Conservation (phyloP, 2,113 vertebrate species). For the Scortum barcoo region DNA sequence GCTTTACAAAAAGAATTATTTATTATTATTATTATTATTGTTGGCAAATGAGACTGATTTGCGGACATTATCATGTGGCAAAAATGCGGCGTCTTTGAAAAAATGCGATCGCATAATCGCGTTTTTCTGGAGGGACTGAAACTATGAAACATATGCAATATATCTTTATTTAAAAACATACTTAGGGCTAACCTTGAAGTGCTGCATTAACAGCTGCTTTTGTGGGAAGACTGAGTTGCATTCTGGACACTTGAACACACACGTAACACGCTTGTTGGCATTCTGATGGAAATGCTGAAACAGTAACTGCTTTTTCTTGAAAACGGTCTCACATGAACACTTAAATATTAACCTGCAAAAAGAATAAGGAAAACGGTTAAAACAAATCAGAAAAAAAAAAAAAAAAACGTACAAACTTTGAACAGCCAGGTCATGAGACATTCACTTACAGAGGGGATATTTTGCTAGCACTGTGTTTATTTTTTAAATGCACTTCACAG, state of each 20-base stretch:
- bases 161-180: not conserved
- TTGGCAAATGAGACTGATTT: too few species aligned
- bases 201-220: constrained; percentile 93
- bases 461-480: constrained; percentile 86
- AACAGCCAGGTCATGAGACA: not conserved
- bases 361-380: not conserved
- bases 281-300: constrained; percentile 95
- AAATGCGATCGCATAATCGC: too few species aligned
- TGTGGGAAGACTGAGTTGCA: constrained; percentile 93
- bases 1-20: too few species aligned
- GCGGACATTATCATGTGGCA: too few species aligned
- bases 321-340: constrained; percentile 94
- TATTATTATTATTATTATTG: too few species aligned
- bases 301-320: constrained; percentile 94
- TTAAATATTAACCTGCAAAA: constrained; percentile 92
- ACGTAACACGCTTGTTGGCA: constrained; percentile 86
- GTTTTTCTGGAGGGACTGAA: too few species aligned
- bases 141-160: not conserved
- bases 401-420: not conserved
- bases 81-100: too few species aligned
- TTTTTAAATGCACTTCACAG: constrained; percentile 88
- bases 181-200: constrained; percentile 91
- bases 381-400: not conserved
- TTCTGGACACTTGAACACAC: constrained; percentile 95
- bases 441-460: constrained; percentile 89